phyloP scores from a whole-genome alignment of 2,797 vertebrate species.

The Dendrocincla fuliginosa region DNA sequence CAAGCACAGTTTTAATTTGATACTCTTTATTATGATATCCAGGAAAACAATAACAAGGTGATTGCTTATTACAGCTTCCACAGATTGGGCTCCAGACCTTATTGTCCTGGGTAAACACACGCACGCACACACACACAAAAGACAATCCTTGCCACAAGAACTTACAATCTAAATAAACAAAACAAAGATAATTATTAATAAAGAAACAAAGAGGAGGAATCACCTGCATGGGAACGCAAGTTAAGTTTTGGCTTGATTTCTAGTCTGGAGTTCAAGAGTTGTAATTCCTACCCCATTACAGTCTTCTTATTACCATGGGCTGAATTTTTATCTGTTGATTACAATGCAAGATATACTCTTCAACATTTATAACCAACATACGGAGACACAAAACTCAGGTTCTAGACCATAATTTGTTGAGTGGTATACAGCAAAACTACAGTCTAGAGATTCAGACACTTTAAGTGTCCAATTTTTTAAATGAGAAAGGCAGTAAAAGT shows the following conservation, averaged over 20 bases:
- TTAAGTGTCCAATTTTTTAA: neutral
- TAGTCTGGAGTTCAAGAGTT: neutral
- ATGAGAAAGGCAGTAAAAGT: neutral
- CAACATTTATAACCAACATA: neutral
- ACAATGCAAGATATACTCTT: neutral
- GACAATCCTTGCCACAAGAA: constrained; percentile 52
- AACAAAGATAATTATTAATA: constrained; percentile 32
- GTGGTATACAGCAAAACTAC: neutral
- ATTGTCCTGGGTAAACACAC: neutral
- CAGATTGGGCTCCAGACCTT: constrained; percentile 13
- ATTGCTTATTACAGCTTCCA: constrained; percentile 60
- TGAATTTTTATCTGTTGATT: neutral
- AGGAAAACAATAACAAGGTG: constrained; percentile 54
- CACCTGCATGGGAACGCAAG: neutral
- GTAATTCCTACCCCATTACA: neutral
- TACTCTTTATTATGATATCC: constrained; percentile 62
- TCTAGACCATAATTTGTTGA: neutral
- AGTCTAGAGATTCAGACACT: neutral
- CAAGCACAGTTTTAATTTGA: constrained; percentile 34
- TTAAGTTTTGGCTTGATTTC: constrained; percentile 7
- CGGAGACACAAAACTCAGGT: neutral
- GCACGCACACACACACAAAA: neutral
- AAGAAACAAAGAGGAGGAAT: constrained; percentile 37
- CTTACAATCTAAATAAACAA: constrained; percentile 44
- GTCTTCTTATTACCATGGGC: neutral